phyloP scores from a whole-genome alignment of 2,797 vertebrate genomes.

The Periophthalmus magnuspinnatus region DNA sequence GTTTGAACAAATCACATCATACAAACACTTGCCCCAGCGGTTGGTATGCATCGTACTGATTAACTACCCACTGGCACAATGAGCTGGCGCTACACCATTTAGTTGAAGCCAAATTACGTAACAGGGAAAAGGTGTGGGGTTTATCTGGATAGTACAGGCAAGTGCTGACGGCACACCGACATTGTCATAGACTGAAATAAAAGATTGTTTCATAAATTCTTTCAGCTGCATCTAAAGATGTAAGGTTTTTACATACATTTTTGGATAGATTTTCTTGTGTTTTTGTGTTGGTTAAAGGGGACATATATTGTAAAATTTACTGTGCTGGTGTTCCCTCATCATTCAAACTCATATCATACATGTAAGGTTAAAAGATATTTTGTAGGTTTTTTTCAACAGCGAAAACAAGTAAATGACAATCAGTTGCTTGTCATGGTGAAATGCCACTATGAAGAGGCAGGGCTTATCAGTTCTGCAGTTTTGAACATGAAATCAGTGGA shows the following conservation, averaged over 20 bases:
- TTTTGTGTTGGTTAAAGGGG: background rate
- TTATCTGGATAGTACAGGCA: conserved; percentile 14
- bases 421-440: background rate
- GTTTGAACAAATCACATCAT: conserved; percentile 37
- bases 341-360: no score
- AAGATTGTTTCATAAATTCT: background rate
- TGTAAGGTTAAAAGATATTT: no score
- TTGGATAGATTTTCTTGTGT: background rate
- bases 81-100: conserved; percentile 36
- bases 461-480: no score
- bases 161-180: conserved; percentile 6
- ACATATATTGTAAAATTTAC: no score
- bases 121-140: conserved; percentile 19
- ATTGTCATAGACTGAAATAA: conserved; percentile 3
- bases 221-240: no score
- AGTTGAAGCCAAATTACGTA: conserved; percentile 1
- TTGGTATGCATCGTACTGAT: conserved; percentile 26
- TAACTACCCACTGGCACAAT: conserved; percentile 21
- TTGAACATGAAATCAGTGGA: no score
- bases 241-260: background rate
- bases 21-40: conserved; percentile 34
- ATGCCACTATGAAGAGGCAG: no score
- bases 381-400: no score
- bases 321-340: no score
- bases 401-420: no score